Evolutionary conservation across 1,140 invertebrate genomes (phyloP), one percentile per base, ranked within the genome.

Genomic region (Heliconius melpomene): DNA sequence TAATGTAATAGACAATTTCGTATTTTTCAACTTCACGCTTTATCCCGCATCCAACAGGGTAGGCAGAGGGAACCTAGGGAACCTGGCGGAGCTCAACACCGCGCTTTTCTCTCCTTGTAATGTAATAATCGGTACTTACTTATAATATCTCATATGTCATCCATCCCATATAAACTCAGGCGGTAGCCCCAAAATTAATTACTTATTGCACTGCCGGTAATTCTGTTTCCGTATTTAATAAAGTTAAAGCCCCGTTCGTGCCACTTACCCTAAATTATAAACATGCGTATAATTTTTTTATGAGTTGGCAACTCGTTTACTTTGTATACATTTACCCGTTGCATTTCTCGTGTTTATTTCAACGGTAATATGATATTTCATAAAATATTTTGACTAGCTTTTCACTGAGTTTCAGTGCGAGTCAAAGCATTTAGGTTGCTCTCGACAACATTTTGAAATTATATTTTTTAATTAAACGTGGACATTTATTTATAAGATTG

Each of bases 181-280:
- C 75, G 72, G 76, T 38, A 75, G 20, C 72, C 75, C 72, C 75
- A 46, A 78, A 81, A 78, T 81, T 78, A 83, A 83, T 80, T 80
- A 83, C 81, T 75, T 79, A 82, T 79, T 72, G 79, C 79, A 75
- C 72, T 80, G 78, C 80, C 70, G 75, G 74, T 77, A 79, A 80
- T 81, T 72, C 36, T 66, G 74, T 73, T 76, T 81, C 77, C 80
- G 80, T 78, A 81, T 81, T 81, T 81, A 81, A 83, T 83, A 78
- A 83, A 83, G 77, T 83, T 83, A 70, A 78, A 83, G 82, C 77
- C 71, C 66, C 36, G 60, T 81, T 78, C 78, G 75, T 78, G 73
- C 82, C 79, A 83, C 79, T 80, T 80, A 78, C 82, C 82, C 82
- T 80, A 83, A 83, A 83, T 83, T 83, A 83, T 73, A 74, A 83